Evolutionary conservation across 1,140 invertebrate species (phyloP).

Genomic region (Maniola jurtina): DNA sequence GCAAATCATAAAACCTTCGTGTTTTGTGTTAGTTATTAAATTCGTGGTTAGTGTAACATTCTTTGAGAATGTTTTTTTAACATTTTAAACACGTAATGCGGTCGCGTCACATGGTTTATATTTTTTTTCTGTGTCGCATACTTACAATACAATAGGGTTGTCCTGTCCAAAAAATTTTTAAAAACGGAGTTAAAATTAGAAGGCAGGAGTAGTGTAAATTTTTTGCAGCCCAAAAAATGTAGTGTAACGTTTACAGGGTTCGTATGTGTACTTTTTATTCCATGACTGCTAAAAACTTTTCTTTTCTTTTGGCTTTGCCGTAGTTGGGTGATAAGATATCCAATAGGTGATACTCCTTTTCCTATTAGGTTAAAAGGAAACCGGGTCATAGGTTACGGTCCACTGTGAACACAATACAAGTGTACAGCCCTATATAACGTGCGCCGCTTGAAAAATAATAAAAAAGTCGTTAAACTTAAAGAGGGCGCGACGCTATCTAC

Average conservation of each 20-base stretch:
- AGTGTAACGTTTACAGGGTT: too few relatives aligned
- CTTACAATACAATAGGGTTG: slow-evolving; percentile 13
- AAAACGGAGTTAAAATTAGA: too few relatives aligned
- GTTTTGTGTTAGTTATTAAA: slow-evolving; percentile 9
- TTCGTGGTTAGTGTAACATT: slow-evolving; percentile 20
- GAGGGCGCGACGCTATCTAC: slow-evolving; percentile 33
- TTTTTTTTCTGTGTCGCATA: slow-evolving; percentile 37
- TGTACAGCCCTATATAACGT: slow-evolving; percentile 19
- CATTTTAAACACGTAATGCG: slow-evolving; percentile 14
- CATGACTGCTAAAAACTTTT: too few relatives aligned
- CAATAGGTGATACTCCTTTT: too few relatives aligned
- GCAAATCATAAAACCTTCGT: slow-evolving; percentile 15
- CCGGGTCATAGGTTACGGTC: too few relatives aligned
- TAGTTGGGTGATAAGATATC: too few relatives aligned
- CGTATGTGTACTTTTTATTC: too few relatives aligned
- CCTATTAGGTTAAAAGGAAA: too few relatives aligned
- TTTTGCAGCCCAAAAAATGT: too few relatives aligned
- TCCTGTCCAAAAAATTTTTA: too few relatives aligned
- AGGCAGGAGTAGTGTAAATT: too few relatives aligned
- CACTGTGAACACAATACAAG: not conserved
- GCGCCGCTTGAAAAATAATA: slow-evolving; percentile 38
- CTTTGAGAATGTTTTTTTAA: slow-evolving; percentile 17
- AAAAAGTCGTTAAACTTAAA: slow-evolving; percentile 38
- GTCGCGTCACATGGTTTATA: slow-evolving; percentile 29
- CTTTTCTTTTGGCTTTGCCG: too few relatives aligned